phyloP scores from a whole-genome alignment of 2,113 vertebrate species.

The Odocoileus virginianus region DNA sequence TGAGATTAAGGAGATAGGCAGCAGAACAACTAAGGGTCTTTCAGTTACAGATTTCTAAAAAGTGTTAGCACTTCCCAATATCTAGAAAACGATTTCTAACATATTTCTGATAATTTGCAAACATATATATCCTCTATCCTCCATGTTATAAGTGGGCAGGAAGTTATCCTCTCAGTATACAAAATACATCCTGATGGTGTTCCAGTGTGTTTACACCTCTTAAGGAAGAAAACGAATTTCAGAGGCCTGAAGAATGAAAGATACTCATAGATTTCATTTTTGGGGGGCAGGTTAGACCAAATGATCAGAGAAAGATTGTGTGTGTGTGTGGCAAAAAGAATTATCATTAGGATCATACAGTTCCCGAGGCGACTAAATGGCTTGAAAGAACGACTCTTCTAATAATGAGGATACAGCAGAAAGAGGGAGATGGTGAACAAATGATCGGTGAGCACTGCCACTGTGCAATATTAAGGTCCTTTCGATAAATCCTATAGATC shows the following conservation, averaged over 20 bases:
- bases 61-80: background rate
- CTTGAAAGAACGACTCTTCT: conserved; percentile 42
- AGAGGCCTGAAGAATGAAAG: background rate
- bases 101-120: background rate
- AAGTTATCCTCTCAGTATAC: background rate
- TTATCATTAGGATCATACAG: background rate
- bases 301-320: background rate
- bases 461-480: conserved; percentile 7
- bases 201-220: background rate
- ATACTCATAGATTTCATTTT: background rate
- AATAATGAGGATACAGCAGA: background rate
- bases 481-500: conserved; percentile 17
- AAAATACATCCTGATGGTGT: background rate
- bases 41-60: background rate
- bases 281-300: background rate
- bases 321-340: background rate
- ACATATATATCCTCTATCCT: background rate
- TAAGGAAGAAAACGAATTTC: background rate
- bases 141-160: background rate
- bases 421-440: background rate
- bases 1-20: background rate
- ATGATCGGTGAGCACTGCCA: background rate
- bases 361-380: background rate
- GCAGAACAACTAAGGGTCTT: background rate
- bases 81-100: background rate